These are phyloP conservation scores for Lithobates pipiens DNA, from an alignment of 2,797 vertebrate genomes.

Conservation along the genomic window DNA sequence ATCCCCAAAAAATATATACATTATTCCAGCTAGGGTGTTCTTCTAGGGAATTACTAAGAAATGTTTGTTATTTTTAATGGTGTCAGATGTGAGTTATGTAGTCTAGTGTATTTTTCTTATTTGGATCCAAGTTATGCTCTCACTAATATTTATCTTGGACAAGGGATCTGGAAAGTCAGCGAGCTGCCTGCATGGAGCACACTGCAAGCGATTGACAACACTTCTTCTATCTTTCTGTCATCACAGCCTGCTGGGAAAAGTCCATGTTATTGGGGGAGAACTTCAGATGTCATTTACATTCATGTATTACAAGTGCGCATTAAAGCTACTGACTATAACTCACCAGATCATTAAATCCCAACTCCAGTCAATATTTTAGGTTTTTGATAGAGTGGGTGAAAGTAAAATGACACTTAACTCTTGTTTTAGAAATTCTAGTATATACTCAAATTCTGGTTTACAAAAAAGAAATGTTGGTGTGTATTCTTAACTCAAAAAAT, in stretches of 20 bases:
- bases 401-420: no score
- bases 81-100: constrained; percentile 36
- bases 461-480: no score
- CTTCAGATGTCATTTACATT: not conserved
- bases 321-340: not conserved
- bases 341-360: not conserved
- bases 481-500: no score
- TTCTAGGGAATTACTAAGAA: not conserved
- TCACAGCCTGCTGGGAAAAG: not conserved
- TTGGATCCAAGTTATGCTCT: constrained; percentile 34
- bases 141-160: constrained; percentile 53
- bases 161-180: constrained; percentile 31
- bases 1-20: constrained; percentile 7
- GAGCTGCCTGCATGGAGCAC: constrained; percentile 23
- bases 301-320: not conserved
- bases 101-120: constrained; percentile 33
- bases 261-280: not conserved
- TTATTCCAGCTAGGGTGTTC: not conserved
- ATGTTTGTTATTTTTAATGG: constrained; percentile 44
- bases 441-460: no score
- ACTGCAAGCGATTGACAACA: constrained; percentile 34
- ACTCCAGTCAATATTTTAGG: no score
- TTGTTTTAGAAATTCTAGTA: no score
- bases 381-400: no score
- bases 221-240: constrained; percentile 31